Base-by-base conservation (phyloP, 1,140 invertebrate species). In the Neelides sp. region DNA sequence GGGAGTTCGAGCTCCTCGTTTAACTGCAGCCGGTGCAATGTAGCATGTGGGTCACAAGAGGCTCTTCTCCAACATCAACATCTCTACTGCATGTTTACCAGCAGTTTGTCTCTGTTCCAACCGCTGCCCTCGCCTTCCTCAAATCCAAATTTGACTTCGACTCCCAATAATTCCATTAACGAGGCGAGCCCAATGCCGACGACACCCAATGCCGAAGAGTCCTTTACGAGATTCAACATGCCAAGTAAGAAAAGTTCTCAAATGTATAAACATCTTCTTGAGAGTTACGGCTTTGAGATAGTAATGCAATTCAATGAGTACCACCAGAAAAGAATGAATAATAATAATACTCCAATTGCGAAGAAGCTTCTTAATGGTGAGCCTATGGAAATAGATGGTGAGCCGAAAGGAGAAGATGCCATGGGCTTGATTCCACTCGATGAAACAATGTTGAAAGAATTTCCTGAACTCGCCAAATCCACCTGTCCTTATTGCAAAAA, bases 301-400 rank as follows among this genome's bases (percentile, higher is more conserved):
- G 89, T 94, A 3, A 92, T 93, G 86, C 90, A 94, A 68, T 93
- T 91, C 66, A 92, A 92, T 70, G 89, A 93, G 65, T 85, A 85
- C 64, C 82, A 87, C 63, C 83, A 87, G 64, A 75, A 79, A 62
- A 64, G 75, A 30, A 72, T 77, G 47, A 66, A 70, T 35, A 78
- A 78, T 62, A 48, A 63, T 50, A 23, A 64, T 64, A 51, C 58
- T 70, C 46, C 55, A 61, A 50, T 66, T 69, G 64, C 67, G 69
- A 52, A 34, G 57, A 47, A 52, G 28, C 71, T 69, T 20, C 65
- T 69, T 27, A 62, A 68, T 26, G 64, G 66, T 44, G 67, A 65
- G 15, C 62, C 65, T 40, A 66, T 68, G 46, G 64, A 68, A 32
- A 65, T 65, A 35, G 68, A 68, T 10, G 66, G 68, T 19, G 66